Percentiles rank a stretch among this genome's conserved stretches.
These are phyloP conservation scores for Tolypeutes matacus DNA, from an alignment of 2,797 vertebrate species.

Conservation along the genomic window DNA sequence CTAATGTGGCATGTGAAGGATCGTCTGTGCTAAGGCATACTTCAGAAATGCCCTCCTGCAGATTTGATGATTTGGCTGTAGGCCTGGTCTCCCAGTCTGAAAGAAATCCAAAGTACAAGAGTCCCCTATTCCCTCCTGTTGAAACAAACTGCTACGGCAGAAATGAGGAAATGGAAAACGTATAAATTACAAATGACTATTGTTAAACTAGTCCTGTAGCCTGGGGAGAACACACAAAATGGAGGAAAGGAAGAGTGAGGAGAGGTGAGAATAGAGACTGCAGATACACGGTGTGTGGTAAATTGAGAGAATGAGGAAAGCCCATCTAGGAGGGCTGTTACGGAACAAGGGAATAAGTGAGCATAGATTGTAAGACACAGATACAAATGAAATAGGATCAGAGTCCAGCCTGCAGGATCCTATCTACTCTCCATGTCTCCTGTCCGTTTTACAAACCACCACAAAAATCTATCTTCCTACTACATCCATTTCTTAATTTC, in stretches of 20 bases:
- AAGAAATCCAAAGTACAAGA: slow-evolving; percentile 79
- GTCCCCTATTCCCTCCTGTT: slow-evolving; percentile 61
- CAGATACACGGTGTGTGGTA: background rate
- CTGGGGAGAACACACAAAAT: slow-evolving; percentile 44
- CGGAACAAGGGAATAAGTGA: slow-evolving; percentile 12
- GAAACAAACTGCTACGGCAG: slow-evolving; percentile 63
- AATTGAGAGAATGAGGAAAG: slow-evolving; percentile 41
- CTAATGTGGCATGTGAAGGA: slow-evolving; percentile 10
- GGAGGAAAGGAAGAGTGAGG: background rate
- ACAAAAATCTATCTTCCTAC: slow-evolving; percentile 35
- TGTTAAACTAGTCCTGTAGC: slow-evolving; percentile 46
- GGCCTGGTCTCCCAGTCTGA: slow-evolving; percentile 80
- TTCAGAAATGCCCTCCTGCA: slow-evolving; percentile 45
- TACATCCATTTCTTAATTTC: slow-evolving; percentile 47
- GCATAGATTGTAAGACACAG: background rate
- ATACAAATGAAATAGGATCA: background rate
- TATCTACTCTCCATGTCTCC: background rate
- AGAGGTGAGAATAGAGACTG: background rate
- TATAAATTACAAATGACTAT: slow-evolving; percentile 36
- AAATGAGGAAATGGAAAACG: slow-evolving; percentile 55
- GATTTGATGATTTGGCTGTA: slow-evolving; percentile 48
- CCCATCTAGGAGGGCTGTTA: background rate
- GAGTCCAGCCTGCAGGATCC: background rate
- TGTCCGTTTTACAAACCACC: slow-evolving; percentile 14
- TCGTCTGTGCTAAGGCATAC: slow-evolving; percentile 40